phyloP scores from a whole-genome alignment of 2,797 vertebrate species.

The Sebastes reedi region DNA sequence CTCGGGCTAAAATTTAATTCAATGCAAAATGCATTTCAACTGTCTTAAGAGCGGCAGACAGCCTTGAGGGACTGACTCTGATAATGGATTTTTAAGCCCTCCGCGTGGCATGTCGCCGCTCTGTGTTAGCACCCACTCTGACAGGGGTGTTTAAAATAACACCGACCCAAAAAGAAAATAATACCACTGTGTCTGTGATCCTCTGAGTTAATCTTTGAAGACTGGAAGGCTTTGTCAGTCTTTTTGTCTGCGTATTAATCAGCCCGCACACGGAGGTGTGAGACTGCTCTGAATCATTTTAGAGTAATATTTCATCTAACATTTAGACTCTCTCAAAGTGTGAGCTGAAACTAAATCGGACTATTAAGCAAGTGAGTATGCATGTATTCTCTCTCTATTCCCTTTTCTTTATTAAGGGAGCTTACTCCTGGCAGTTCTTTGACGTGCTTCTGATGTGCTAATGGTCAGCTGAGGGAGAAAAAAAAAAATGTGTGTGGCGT shows the following conservation, averaged over 20 bases:
- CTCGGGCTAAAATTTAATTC: constrained; percentile 46
- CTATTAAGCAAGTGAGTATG: background rate
- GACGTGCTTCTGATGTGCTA: background rate
- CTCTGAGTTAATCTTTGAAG: constrained; percentile 46
- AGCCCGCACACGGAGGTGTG: constrained; percentile 2
- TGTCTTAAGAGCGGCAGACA: constrained; percentile 59
- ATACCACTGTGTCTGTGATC: constrained; percentile 32
- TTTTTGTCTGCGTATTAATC: constrained; percentile 50
- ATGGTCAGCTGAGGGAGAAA: background rate
- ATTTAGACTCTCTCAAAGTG: constrained; percentile 19
- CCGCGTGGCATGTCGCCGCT: constrained; percentile 31
- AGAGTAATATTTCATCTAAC: constrained; percentile 10
- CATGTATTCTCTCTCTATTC: background rate
- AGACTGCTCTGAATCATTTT: constrained; percentile 17
- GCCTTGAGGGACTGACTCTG: constrained; percentile 56
- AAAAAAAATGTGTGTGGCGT: background rate
- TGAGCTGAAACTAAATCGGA: background rate
- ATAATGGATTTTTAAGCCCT: constrained; percentile 67
- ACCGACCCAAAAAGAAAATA: constrained; percentile 41
- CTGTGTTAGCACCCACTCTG: constrained; percentile 58
- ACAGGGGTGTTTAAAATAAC: constrained; percentile 66
- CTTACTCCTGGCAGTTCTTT: background rate
- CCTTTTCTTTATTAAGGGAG: background rate
- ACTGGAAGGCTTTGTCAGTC: constrained; percentile 46
- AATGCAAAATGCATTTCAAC: constrained; percentile 62